Evolutionary conservation across 35 echinoderm and acorn worm genomes (phyloP).

Genomic region (Ptychodera flava): DNA sequence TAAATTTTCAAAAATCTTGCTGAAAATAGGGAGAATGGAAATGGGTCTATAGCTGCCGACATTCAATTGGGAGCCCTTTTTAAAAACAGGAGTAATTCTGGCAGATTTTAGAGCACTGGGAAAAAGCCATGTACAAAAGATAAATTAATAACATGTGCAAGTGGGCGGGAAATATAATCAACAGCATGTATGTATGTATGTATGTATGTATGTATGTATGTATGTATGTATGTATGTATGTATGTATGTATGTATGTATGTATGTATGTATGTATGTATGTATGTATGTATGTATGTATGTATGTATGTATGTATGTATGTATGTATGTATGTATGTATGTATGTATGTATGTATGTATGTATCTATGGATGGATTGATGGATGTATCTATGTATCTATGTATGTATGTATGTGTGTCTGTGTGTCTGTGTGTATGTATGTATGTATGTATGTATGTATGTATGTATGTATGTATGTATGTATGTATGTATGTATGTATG

Average conservation of each 20-base stretch:
- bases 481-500: background rate
- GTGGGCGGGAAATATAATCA: background rate
- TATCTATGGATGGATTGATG: background rate
- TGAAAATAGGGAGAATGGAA: too few species aligned
- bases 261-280: constrained; percentile 2
- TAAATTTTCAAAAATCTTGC: too few species aligned
- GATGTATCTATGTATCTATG: background rate
- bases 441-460: background rate
- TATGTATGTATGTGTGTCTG: background rate
- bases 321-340: background rate
- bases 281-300: background rate
- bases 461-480: background rate
- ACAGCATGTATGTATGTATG: background rate
- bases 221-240: constrained; percentile 2
- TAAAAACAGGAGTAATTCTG: too few species aligned
- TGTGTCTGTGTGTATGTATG: background rate
- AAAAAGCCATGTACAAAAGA: too few species aligned
- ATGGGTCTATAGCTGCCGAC: too few species aligned
- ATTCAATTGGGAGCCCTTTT: too few species aligned
- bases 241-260: constrained; percentile 2
- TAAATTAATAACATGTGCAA: too few species aligned
- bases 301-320: constrained; percentile 2
- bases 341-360: background rate
- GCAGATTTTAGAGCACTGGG: too few species aligned
- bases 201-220: constrained; percentile 2